A percentile compares a stretch with the other conserved stretches of the same genome.
Conservation (phyloP, 2,888 invertebrate genomes). For the Pilophorus perplexus region DNA sequence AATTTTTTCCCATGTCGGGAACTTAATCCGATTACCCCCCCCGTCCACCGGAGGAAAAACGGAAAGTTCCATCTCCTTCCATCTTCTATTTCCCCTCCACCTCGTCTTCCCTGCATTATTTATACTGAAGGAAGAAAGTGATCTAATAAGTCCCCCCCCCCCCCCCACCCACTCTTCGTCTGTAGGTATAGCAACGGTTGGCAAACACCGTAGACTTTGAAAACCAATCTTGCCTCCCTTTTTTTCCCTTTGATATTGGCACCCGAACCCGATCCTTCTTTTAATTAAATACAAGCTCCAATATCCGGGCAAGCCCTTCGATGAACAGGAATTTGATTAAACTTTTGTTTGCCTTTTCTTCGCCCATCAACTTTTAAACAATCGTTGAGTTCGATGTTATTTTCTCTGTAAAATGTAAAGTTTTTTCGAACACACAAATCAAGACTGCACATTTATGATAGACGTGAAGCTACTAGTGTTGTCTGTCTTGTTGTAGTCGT, state of each 20-base stretch:
- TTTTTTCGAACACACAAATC: too few relatives aligned
- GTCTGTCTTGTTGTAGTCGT: too few relatives aligned
- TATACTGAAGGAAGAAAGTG: slow-evolving; percentile 39
- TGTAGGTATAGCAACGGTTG: slow-evolving; percentile 16
- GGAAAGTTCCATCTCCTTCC: slow-evolving; percentile 11
- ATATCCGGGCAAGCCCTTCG: slow-evolving; percentile 2
- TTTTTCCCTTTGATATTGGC: slow-evolving; percentile 38
- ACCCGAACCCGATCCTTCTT: slow-evolving; percentile 35
- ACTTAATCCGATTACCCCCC: slow-evolving; percentile 37
- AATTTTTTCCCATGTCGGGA: slow-evolving; percentile 23
- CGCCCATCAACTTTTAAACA: not conserved
- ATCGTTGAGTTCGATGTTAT: not conserved
- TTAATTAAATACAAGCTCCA: slow-evolving; percentile 33
- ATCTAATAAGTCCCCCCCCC: slow-evolving; percentile 31
- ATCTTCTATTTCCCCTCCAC: not conserved
- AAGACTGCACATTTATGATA: too few relatives aligned
- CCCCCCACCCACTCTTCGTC: not conserved
- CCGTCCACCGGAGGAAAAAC: slow-evolving; percentile 9
- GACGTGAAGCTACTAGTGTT: too few relatives aligned
- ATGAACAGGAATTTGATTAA: slow-evolving; percentile 8
- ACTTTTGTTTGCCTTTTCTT: not conserved
- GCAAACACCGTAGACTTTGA: slow-evolving; percentile 39
- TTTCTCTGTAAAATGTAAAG: too few relatives aligned
- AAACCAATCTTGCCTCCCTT: slow-evolving; percentile 37
- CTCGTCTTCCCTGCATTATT: slow-evolving; percentile 31